Percentiles rank a stretch among this genome's conserved stretches.
Conservation (phyloP, 1,140 invertebrate species). For the Solenopsis fugax region DNA sequence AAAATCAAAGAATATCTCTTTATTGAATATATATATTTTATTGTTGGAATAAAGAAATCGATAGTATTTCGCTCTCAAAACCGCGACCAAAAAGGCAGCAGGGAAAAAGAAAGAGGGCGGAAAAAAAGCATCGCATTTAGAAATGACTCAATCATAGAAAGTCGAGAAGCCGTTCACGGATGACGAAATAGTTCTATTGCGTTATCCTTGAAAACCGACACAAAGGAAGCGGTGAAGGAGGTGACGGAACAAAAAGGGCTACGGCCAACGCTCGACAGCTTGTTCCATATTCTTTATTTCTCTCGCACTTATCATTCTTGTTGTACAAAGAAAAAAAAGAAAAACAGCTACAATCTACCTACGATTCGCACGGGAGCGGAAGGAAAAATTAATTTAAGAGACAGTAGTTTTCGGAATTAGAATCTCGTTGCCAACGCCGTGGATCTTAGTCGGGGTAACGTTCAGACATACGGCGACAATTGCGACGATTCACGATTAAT, state of each 20-base stretch:
- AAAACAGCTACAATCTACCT: constrained; percentile 71
- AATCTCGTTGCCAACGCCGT: constrained; percentile 71
- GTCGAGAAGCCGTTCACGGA: constrained; percentile 62
- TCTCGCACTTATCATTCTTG: constrained; percentile 75
- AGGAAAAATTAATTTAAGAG: constrained; percentile 67
- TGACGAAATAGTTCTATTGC: constrained; percentile 78
- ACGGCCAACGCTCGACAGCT: constrained; percentile 17
- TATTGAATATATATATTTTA: not conserved
- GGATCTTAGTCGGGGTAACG: constrained; percentile 75
- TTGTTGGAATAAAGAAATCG: not conserved
- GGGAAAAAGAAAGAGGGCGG: constrained; percentile 36
- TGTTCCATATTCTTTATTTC: constrained; percentile 53
- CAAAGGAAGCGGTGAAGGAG: constrained; percentile 77
- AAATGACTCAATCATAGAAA: constrained; percentile 73
- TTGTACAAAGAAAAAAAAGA: constrained; percentile 74
- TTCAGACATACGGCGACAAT: constrained; percentile 75
- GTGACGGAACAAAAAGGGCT: constrained; percentile 72
- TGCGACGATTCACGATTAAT: constrained; percentile 44
- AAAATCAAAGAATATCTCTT: not conserved
- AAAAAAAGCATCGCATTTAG: constrained; percentile 62
- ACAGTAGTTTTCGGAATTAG: not conserved
- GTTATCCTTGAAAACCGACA: constrained; percentile 81
- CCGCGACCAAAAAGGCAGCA: not conserved
- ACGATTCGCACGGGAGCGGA: constrained; percentile 62
- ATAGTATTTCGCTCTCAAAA: not conserved